phyloP scores from a whole-genome alignment of 2,797 vertebrate genomes.

The Xenopus petersii region DNA sequence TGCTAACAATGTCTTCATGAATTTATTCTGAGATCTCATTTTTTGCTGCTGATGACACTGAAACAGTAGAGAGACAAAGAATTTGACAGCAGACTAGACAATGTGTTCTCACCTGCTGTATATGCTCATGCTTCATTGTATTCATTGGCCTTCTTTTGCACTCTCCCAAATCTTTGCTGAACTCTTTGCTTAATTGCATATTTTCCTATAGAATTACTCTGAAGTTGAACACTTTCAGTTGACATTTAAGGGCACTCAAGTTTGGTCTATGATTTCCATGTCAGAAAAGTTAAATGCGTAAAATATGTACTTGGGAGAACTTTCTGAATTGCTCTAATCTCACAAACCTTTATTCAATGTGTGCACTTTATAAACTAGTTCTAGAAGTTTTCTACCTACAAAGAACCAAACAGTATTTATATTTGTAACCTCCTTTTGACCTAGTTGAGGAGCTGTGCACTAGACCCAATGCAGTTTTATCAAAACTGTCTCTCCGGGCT shows the following conservation, averaged over 20 bases:
- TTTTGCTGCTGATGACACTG: conserved; percentile 5
- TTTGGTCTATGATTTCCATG: no score
- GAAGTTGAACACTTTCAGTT: not conserved
- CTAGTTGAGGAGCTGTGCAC: not conserved
- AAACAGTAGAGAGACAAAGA: not conserved
- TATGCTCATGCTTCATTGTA: not conserved
- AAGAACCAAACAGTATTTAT: not conserved
- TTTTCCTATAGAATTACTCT: not conserved
- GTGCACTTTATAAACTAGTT: no score
- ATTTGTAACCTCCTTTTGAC: not conserved
- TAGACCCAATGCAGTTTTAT: not conserved
- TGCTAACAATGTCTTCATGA: conserved; percentile 34
- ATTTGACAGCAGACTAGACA: not conserved
- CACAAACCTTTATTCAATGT: no score
- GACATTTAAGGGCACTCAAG: not conserved
- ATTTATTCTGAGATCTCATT: conserved; percentile 19
- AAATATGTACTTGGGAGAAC: not conserved
- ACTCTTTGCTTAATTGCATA: not conserved
- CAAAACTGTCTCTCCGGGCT: not conserved
- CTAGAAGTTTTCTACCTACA: not conserved
- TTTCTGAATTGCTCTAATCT: not conserved
- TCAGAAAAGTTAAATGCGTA: no score
- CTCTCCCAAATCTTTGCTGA: not conserved
- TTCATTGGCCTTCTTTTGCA: not conserved
- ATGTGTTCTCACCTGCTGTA: not conserved